phyloP scores from a whole-genome alignment of 2,888 invertebrate genomes.

The Venusia cambrica region DNA sequence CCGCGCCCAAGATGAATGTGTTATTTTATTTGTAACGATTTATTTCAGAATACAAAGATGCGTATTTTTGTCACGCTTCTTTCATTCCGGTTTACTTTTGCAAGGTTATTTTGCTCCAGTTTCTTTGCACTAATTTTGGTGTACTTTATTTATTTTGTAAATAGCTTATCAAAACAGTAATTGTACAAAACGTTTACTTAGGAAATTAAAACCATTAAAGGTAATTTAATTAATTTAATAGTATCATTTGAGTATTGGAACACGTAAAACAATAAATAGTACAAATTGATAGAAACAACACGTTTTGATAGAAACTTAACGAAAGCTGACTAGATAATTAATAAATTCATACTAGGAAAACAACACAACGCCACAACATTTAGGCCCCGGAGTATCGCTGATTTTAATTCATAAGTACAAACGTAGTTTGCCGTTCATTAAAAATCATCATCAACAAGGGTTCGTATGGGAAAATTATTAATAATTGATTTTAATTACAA shows the following conservation, averaged over 20 bases:
- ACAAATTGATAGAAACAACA: conserved; percentile 1
- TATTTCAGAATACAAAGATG: conserved; percentile 32
- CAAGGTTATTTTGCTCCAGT: conserved; percentile 47
- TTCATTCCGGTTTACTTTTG: conserved; percentile 53
- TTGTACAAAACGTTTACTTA: conserved; percentile 21
- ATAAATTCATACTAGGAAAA: conserved; percentile 16
- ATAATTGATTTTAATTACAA: no score
- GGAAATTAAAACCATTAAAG: conserved; percentile 21
- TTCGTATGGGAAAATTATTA: no score
- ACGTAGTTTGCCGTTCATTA: no score
- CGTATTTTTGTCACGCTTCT: conserved; percentile 33
- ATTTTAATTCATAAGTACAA: no score
- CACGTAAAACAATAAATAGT: conserved; percentile 2
- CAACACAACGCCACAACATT: no score
- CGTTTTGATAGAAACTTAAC: conserved; percentile 3
- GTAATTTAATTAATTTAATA: conserved; percentile 18
- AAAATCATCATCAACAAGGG: no score
- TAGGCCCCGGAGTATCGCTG: no score
- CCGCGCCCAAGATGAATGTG: conserved; percentile 15
- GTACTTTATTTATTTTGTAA: conserved; percentile 71
- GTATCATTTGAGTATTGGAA: conserved; percentile 18
- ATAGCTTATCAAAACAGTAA: conserved; percentile 55
- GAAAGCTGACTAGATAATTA: conserved; percentile 20
- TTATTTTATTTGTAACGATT: conserved; percentile 38
- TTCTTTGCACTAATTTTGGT: conserved; percentile 48